Percentiles rank a stretch among this genome's conserved stretches.
These are phyloP conservation scores for Decapterus maruadsi DNA, from an alignment of 2,797 vertebrate species.

Conservation along the genomic window DNA sequence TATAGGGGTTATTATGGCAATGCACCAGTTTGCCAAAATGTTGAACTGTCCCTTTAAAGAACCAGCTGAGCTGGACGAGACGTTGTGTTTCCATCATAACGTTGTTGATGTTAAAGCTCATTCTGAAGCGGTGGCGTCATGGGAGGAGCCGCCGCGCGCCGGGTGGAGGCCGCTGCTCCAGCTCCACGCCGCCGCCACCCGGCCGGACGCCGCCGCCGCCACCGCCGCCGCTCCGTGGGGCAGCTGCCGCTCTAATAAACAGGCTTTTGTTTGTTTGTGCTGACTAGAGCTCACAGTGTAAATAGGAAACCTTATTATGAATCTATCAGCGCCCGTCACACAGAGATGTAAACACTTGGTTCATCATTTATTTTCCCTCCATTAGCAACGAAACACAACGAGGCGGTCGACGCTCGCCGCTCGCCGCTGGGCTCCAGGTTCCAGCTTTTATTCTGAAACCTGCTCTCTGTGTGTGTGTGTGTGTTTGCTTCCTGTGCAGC, in stretches of 20 bases:
- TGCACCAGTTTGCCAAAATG: too few species aligned
- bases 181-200: too few species aligned
- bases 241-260: slow-evolving; percentile 47
- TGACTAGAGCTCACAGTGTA: slow-evolving; percentile 3
- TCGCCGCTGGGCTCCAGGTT: too few species aligned
- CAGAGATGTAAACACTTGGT: slow-evolving; percentile 22
- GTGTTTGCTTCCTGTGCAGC: slow-evolving; percentile 61
- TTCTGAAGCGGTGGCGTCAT: slow-evolving; percentile 5
- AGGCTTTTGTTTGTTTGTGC: slow-evolving; percentile 43
- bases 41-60: too few species aligned
- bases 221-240: too few species aligned
- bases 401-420: too few species aligned
- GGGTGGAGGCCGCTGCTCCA: too few species aligned
- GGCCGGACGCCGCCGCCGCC: too few species aligned
- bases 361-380: slow-evolving; percentile 2
- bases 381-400: slow-evolving; percentile 19
- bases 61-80: slow-evolving; percentile 34
- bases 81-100: not conserved
- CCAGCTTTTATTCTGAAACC: not conserved
- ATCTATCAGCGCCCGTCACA: slow-evolving; percentile 19
- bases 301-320: slow-evolving; percentile 37
- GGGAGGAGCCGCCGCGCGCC: too few species aligned
- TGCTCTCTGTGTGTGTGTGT: not conserved
- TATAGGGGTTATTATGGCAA: too few species aligned
- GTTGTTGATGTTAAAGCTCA: slow-evolving; percentile 36